Evolutionary conservation across 2,113 vertebrate genomes (phyloP), one percentile per base, ranked within the genome.

Genomic region (Mormoops blainvillei): DNA sequence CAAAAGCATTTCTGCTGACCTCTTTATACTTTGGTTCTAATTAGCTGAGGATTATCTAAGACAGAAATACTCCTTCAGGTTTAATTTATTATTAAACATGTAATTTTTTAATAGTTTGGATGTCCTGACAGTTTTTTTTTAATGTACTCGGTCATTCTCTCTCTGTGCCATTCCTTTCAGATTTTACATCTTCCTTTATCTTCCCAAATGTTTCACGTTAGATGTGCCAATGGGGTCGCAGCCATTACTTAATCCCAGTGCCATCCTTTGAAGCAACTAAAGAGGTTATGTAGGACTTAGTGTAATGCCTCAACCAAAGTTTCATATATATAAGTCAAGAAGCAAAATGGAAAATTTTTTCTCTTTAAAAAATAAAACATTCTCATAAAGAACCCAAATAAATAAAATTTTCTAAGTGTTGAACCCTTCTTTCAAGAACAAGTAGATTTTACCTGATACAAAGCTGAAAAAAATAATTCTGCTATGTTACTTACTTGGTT

Each of bases 401-500:
- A 14, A 56, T 80, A 56, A 73, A 63, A 45, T 15, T 38, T 76
- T 85, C 33, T 5, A 91, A 91, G 16, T 33, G 31, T 54, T 85
- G 93, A 80, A 71, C 16, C 8, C 38, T 81, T 33, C 18, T 87
- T 63, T 52, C 9, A 31, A 54, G 63, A 92, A 58, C 52, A 77
- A 65, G 67, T 63, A n/a, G 1, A 74, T 71, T 77, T 41, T 70
- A 36, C 5, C 43, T 50, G 38, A 76, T 3, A 38, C 41, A 43
- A 67, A 12, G 8, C 26, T 84, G 12, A 80, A 90, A 95, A 58
- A 38, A 38, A 7, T 24, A 68, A 43, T 31, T 84, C 36, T 78
- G 6, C 9, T 38, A 7, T 52, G 1, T 45, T 94, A 89, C 99
- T 99, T 99, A 99, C 99, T 96, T 99, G 98, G 94, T 99, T 99